Base-by-base conservation (phyloP, 2,113 vertebrate genomes). In the Alosa alosa region DNA sequence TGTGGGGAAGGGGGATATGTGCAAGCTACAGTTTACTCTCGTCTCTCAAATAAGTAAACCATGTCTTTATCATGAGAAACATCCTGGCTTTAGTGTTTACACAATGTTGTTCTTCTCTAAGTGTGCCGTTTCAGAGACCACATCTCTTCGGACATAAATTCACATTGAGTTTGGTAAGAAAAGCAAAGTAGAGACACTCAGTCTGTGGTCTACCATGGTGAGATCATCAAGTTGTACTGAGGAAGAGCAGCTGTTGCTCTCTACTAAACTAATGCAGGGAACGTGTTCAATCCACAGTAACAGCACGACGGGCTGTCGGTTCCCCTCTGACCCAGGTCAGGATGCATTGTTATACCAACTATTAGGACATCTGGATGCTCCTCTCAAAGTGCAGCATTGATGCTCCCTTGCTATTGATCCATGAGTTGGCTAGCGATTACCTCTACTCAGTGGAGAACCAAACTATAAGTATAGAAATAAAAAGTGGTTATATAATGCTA, bases 1-100 rank as follows among this genome's bases (percentile, higher is more conserved):
- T 72, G 64, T 15, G 64, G 64, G 64, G 25, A 31, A 31, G 64
- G 64, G 64, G 64, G 64, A 7, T 72, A 90, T 90, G 89, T 90
- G 89, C 89, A 88, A 86, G 87, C 87, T 90, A 90, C 89, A 84
- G 82, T 72, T 36, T 72, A 72, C 64, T 72, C 64, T 72, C 31
- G 3, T 72, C 64, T 72, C 64, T 72, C 64, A 25, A 72, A 72
- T 72, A 72, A 68, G 64, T 72, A 72, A 72, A 72, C 64, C 64
- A 72, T 15, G 55, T 60, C 55, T 60, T 60, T 22, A 72, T 72
- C 25, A 72, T 36, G 64, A 36, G 31, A 72, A 72, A 72, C 64
- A 72, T 25, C 64, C 31, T 72, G 64, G 25, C 11, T 31, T 72
- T 36, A 13, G 64, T 72, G 64, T 72, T 72, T 72, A 72, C 64